Percentiles rank a stretch among this genome's conserved stretches.
These are phyloP conservation scores for Hecatera dysodea DNA, from an alignment of 2,888 invertebrate species.

Conservation along the genomic window DNA sequence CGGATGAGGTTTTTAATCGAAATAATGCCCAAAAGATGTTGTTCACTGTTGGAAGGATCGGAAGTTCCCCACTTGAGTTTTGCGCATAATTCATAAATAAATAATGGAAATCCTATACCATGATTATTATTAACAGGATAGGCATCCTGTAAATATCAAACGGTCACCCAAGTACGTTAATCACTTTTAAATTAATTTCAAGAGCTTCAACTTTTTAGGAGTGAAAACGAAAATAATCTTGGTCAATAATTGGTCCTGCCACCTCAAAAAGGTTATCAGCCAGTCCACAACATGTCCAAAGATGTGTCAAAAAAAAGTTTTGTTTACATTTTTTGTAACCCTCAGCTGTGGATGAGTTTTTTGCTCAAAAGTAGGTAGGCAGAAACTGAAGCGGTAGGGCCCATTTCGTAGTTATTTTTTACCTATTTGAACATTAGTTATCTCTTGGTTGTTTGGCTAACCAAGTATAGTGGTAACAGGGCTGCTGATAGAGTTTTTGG, in stretches of 20 bases:
- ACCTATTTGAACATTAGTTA: slow-evolving; percentile 55
- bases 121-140: too few species aligned
- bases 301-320: slow-evolving; percentile 71
- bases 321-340: slow-evolving; percentile 80
- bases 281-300: slow-evolving; percentile 73
- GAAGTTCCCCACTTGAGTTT: too few species aligned
- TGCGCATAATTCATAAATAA: too few species aligned
- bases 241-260: slow-evolving; percentile 22
- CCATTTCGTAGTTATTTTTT: slow-evolving; percentile 49
- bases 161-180: too few species aligned
- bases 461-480: slow-evolving; percentile 38
- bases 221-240: background rate
- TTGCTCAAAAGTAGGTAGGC: slow-evolving; percentile 67
- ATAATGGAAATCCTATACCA: too few species aligned
- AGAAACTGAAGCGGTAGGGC: slow-evolving; percentile 44
- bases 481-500: slow-evolving; percentile 22
- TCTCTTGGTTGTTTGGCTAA: slow-evolving; percentile 53
- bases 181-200: background rate
- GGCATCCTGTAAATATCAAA: too few species aligned
- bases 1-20: too few species aligned
- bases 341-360: slow-evolving; percentile 74
- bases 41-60: too few species aligned
- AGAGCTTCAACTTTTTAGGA: background rate
- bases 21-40: too few species aligned
- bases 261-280: slow-evolving; percentile 69